phyloP scores from a whole-genome alignment of 2,888 invertebrate species.

The Buathra laborator region DNA sequence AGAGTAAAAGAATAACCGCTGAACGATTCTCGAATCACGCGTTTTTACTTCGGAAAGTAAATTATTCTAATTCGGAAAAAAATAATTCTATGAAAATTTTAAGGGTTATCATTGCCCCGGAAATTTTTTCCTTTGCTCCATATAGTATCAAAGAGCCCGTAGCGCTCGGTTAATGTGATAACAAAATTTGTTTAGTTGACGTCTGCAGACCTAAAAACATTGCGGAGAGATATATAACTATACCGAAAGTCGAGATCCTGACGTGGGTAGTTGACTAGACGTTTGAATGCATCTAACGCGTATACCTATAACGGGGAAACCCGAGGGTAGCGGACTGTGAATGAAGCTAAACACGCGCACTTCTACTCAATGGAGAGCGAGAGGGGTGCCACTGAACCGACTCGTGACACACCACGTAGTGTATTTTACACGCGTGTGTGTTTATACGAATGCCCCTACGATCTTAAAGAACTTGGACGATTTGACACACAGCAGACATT shows the following conservation, averaged over 20 bases:
- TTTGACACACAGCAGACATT: constrained; percentile 78
- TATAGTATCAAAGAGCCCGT: not conserved
- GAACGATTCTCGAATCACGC: not conserved
- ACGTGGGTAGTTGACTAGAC: constrained; percentile 15
- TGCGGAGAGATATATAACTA: not conserved
- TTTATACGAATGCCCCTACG: constrained; percentile 77
- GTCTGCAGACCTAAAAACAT: constrained; percentile 4
- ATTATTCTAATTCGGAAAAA: too few relatives aligned
- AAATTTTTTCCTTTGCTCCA: not conserved
- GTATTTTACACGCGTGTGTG: constrained; percentile 78
- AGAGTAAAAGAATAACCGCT: not conserved
- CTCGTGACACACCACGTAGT: constrained; percentile 68
- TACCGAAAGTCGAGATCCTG: not conserved
- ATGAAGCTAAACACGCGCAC: constrained; percentile 79
- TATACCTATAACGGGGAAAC: constrained; percentile 57
- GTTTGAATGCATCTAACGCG: constrained; percentile 68
- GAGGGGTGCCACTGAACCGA: constrained; percentile 61
- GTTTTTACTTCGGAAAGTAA: too few relatives aligned
- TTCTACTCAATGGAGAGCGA: constrained; percentile 74
- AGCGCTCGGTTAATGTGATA: not conserved
- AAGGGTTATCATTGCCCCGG: not conserved
- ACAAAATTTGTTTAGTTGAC: constrained; percentile 26
- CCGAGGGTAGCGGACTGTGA: constrained; percentile 76
- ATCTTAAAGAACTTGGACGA: constrained; percentile 70
- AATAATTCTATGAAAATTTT: not conserved